Evolutionary conservation across 2,113 vertebrate genomes (phyloP).

Genomic region (Perca flavescens): DNA sequence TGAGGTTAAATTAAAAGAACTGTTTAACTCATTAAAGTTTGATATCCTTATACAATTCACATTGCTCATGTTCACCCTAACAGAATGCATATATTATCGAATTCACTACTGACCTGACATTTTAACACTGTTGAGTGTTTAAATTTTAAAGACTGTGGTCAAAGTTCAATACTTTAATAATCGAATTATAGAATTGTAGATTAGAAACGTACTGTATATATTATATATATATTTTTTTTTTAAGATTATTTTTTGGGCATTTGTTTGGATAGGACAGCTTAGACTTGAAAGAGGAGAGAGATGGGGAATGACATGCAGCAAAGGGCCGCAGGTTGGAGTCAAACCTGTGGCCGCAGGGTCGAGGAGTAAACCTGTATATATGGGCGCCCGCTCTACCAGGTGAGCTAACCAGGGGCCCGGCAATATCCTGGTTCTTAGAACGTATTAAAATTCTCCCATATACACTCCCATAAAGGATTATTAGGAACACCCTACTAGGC

Average conservation of each 20-base stretch:
- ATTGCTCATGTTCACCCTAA: constrained; percentile 51
- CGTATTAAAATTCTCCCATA: not conserved
- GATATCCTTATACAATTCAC: constrained; percentile 71
- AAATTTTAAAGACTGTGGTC: constrained; percentile 48
- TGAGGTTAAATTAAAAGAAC: constrained; percentile 55
- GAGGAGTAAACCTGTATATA: no score
- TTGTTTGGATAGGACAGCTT: no score
- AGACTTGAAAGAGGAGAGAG: no score
- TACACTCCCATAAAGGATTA: no score
- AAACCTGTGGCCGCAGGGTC: no score
- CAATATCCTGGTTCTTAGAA: not conserved
- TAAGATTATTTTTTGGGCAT: no score
- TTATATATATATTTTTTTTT: not conserved
- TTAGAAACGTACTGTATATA: not conserved
- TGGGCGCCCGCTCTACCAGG: no score
- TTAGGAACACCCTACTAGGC: no score
- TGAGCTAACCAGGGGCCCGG: no score
- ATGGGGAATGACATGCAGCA: no score
- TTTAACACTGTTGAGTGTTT: constrained; percentile 58
- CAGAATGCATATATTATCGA: constrained; percentile 66
- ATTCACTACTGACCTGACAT: constrained; percentile 50
- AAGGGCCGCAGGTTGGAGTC: no score
- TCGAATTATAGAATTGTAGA: not conserved
- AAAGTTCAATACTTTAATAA: constrained; percentile 42
- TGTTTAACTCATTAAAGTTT: constrained; percentile 69